Percentiles rank a stretch among this genome's conserved stretches.
Evolutionary conservation across 2,888 invertebrate genomes (phyloP).

Genomic region (Pimpla rufipes): DNA sequence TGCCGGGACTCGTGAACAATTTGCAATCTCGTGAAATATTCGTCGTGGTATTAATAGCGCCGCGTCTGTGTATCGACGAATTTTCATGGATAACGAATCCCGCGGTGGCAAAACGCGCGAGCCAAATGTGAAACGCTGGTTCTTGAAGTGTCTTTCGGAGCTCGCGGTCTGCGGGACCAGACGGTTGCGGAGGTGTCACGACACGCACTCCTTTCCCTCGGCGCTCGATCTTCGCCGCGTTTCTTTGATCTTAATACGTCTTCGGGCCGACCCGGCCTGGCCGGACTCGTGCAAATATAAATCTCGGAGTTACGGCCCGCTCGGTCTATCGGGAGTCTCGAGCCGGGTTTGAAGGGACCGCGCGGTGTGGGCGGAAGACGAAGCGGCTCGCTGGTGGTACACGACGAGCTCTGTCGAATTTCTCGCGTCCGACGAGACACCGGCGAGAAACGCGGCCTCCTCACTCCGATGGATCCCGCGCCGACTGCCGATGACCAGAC

Average conservation of each 20-base stretch:
- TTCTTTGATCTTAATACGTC: slow-evolving; percentile 53
- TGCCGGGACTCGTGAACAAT: slow-evolving; percentile 43
- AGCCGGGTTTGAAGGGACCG: neutral
- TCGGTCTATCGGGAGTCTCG: slow-evolving; percentile 18
- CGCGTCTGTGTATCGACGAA: neutral
- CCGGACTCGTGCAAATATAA: slow-evolving; percentile 41
- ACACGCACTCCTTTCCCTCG: slow-evolving; percentile 5
- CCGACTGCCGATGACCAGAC: neutral
- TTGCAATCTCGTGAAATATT: neutral
- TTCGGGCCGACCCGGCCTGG: neutral
- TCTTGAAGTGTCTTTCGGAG: slow-evolving; percentile 30
- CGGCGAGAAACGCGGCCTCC: neutral
- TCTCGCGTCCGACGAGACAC: neutral
- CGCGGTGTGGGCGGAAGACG: neutral
- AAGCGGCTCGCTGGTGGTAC: neutral
- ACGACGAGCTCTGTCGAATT: neutral
- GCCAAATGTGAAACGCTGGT: slow-evolving; percentile 1
- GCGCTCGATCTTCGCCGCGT: slow-evolving; percentile 24
- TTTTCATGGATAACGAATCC: neutral
- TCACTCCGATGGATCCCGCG: neutral
- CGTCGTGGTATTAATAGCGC: neutral
- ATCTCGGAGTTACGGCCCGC: slow-evolving; percentile 37
- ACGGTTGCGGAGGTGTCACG: slow-evolving; percentile 17
- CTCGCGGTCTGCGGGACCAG: neutral
- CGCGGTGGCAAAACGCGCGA: neutral